phyloP scores from a whole-genome alignment of 2,797 vertebrate genomes.

The Oreonectes daqikongensis region DNA sequence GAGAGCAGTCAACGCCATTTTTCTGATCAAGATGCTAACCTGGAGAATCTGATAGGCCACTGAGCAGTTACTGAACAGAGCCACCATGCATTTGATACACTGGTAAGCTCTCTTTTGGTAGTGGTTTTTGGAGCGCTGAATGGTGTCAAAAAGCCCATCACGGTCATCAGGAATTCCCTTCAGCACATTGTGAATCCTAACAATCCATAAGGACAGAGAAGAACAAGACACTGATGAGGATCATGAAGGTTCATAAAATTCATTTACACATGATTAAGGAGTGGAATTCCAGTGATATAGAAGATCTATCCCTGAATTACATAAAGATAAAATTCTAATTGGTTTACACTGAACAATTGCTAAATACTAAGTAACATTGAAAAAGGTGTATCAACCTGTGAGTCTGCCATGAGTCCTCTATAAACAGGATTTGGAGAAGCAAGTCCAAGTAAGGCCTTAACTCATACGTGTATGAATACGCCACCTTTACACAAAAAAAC shows the following conservation, averaged over 20 bases:
- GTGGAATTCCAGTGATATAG: no score
- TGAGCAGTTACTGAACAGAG: conserved; percentile 97
- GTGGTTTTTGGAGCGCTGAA: conserved; percentile 99
- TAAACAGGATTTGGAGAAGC: conserved; percentile 96
- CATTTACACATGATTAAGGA: background rate
- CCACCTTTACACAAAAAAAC: conserved; percentile 81
- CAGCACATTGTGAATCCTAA: conserved; percentile 97
- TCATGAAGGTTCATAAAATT: background rate
- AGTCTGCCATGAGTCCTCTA: conserved; percentile 99
- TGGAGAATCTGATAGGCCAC: conserved; percentile 99
- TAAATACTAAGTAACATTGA: background rate
- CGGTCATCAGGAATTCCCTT: conserved; percentile 98
- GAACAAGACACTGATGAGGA: background rate
- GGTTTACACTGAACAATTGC: no score
- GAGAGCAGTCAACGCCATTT: no score
- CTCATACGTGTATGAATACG: conserved; percentile 98
- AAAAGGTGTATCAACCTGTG: conserved; percentile 83
- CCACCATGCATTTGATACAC: conserved; percentile 99
- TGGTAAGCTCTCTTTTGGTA: conserved; percentile 99
- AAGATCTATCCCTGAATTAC: no score
- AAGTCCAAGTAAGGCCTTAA: conserved; percentile 98
- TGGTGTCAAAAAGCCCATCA: conserved; percentile 98
- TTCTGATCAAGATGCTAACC: conserved; percentile 70
- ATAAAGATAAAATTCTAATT: no score
- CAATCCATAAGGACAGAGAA: conserved; percentile 36